A percentile compares a stretch with the other conserved stretches of the same genome.
These are phyloP conservation scores for Halichoeres trimaculatus DNA, from an alignment of 2,113 vertebrate genomes.

Conservation along the genomic window DNA sequence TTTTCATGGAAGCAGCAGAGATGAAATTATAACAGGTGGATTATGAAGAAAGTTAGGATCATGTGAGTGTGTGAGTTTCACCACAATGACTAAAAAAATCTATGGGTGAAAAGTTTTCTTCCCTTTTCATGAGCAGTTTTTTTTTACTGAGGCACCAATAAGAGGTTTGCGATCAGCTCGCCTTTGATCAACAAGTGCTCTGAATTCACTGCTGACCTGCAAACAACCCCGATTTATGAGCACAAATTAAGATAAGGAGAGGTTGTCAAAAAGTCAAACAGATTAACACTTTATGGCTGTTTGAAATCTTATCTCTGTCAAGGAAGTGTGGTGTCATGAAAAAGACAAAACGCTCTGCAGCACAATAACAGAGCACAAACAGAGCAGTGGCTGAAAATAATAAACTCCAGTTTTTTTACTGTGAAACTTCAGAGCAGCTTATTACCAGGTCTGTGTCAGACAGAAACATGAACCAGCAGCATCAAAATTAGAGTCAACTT, in stretches of 20 bases:
- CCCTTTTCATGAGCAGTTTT: neutral
- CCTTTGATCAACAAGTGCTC: conserved; percentile 32
- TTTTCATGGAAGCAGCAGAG: neutral
- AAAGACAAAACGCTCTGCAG: conserved; percentile 4
- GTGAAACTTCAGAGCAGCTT: too few species aligned
- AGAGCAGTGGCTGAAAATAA: neutral
- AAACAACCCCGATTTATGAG: conserved; percentile 58
- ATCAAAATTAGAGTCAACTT: neutral
- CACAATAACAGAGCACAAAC: conserved; percentile 12
- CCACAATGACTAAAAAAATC: too few species aligned
- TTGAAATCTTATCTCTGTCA: conserved; percentile 64
- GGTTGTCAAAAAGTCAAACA: conserved; percentile 66
- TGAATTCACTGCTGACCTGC: conserved; percentile 40
- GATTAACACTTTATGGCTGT: conserved; percentile 44
- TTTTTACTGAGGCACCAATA: neutral
- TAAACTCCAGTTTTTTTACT: too few species aligned
- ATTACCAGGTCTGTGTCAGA: too few species aligned
- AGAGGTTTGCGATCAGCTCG: neutral
- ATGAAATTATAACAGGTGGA: neutral
- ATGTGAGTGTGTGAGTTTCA: too few species aligned
- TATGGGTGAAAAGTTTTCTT: neutral
- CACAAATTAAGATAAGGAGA: conserved; percentile 74
- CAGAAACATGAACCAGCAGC: conserved; percentile 1
- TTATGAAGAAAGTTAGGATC: too few species aligned
- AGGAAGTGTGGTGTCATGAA: conserved; percentile 64